Evolutionary conservation across 2,888 invertebrate genomes (phyloP).

Genomic region (Abrostola triplasia): DNA sequence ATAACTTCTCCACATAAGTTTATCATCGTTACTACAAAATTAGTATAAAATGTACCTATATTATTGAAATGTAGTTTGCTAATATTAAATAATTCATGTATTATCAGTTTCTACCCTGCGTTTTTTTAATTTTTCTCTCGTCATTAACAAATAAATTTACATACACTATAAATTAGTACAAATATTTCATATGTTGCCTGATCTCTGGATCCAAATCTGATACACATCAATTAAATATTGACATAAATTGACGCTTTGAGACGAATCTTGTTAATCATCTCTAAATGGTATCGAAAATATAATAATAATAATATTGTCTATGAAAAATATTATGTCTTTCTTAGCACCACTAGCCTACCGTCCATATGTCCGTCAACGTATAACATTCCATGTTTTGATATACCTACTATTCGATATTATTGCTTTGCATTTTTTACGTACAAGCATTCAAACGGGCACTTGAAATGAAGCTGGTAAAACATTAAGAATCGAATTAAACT

Average conservation of each 20-base stretch:
- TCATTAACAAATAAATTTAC: slow-evolving; percentile 56
- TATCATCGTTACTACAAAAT: neutral
- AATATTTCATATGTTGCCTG: slow-evolving; percentile 51
- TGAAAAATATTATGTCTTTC: slow-evolving; percentile 81
- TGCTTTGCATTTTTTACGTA: slow-evolving; percentile 38
- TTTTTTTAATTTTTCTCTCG: slow-evolving; percentile 72
- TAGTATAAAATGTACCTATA: slow-evolving; percentile 22
- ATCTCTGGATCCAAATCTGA: slow-evolving; percentile 25
- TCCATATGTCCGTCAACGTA: slow-evolving; percentile 38
- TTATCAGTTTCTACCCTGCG: slow-evolving; percentile 81
- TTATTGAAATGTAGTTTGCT: slow-evolving; percentile 39
- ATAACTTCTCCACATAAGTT: neutral
- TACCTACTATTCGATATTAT: slow-evolving; percentile 36
- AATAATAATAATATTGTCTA: slow-evolving; percentile 76
- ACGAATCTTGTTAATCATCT: slow-evolving; percentile 69
- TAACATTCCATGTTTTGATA: slow-evolving; percentile 46
- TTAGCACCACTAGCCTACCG: slow-evolving; percentile 83
- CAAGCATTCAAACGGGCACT: slow-evolving; percentile 36
- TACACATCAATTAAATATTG: slow-evolving; percentile 65
- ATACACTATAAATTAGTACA: slow-evolving; percentile 47
- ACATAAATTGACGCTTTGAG: slow-evolving; percentile 79
- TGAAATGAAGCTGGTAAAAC: slow-evolving; percentile 28
- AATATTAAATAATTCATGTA: slow-evolving; percentile 53
- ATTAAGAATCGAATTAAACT: slow-evolving; percentile 30
- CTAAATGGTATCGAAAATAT: slow-evolving; percentile 81